Conservation (phyloP, 1,140 invertebrate species). For the Oreohelix idahoensis region DNA sequence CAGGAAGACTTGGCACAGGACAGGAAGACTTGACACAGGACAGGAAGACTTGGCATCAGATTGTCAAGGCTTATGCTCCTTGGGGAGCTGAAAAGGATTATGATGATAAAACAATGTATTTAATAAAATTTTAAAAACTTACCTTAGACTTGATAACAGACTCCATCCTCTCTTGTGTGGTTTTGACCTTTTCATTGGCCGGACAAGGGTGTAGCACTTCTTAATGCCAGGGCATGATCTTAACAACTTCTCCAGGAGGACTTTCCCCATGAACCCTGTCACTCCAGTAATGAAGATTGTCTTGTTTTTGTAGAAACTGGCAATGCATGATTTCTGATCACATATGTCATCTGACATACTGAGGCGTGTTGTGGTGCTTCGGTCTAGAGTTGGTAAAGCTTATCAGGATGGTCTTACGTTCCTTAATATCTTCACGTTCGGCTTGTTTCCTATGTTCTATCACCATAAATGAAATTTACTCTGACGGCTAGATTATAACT, state of each 20-base stretch:
- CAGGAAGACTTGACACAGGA: too few relatives aligned
- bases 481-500: too few relatives aligned
- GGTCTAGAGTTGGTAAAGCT: background rate
- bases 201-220: constrained; percentile 82
- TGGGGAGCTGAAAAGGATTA: too few relatives aligned
- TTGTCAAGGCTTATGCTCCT: too few relatives aligned
- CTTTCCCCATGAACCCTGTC: constrained; percentile 86
- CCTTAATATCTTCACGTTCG: background rate
- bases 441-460: too few relatives aligned
- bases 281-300: constrained; percentile 80
- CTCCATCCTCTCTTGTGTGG: constrained; percentile 75
- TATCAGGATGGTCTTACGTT: background rate
- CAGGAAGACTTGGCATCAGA: too few relatives aligned
- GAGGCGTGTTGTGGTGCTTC: background rate
- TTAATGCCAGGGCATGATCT: constrained; percentile 81
- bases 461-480: too few relatives aligned
- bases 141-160: constrained; percentile 68
- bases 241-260: constrained; percentile 85
- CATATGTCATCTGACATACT: constrained; percentile 15
- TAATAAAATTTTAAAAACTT: too few relatives aligned
- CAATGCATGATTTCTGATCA: constrained; percentile 48
- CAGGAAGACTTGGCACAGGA: too few relatives aligned
- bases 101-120: too few relatives aligned
- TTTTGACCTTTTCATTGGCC: constrained; percentile 83
- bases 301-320: constrained; percentile 78